Conservation (phyloP, 2,888 invertebrate species). For the Sminthurides aquaticus region DNA sequence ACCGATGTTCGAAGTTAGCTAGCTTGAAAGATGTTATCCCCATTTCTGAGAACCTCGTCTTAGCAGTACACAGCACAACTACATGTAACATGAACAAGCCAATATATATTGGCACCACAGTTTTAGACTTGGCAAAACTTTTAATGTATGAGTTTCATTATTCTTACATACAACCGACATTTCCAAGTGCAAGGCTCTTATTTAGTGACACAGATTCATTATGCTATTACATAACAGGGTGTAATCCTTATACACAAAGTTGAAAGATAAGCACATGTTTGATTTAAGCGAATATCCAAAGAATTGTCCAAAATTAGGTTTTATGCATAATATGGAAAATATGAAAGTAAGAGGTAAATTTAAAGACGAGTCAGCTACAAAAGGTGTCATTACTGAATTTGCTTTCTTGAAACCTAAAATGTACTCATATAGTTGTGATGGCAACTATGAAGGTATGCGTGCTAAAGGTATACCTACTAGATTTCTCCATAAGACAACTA, state of each 20-base stretch:
- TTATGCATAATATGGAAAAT: constrained; percentile 36
- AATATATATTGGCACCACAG: constrained; percentile 41
- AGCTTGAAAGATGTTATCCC: constrained; percentile 20
- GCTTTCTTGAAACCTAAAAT: no score
- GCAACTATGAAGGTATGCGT: neutral
- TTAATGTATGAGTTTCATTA: constrained; percentile 2
- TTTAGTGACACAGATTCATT: neutral
- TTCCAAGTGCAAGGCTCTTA: constrained; percentile 19
- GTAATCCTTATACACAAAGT: neutral
- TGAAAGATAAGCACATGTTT: constrained; percentile 21
- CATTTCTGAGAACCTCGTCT: constrained; percentile 37
- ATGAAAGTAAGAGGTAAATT: constrained; percentile 44
- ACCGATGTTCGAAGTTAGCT: constrained; percentile 1
- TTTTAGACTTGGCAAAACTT: no score
- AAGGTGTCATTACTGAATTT: constrained; percentile 40
- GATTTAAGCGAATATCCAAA: constrained; percentile 42
- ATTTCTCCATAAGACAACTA: constrained; percentile 3
- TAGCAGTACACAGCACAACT: constrained; percentile 30
- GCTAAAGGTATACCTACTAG: constrained; percentile 11
- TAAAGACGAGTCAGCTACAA: constrained; percentile 43
- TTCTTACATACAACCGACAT: constrained; percentile 23
- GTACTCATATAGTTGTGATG: constrained; percentile 2
- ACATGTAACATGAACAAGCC: constrained; percentile 33
- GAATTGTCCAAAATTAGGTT: constrained; percentile 25
- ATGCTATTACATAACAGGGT: neutral